phyloP scores from a whole-genome alignment of 1,140 invertebrate genomes.

The Heliconius melpomene region DNA sequence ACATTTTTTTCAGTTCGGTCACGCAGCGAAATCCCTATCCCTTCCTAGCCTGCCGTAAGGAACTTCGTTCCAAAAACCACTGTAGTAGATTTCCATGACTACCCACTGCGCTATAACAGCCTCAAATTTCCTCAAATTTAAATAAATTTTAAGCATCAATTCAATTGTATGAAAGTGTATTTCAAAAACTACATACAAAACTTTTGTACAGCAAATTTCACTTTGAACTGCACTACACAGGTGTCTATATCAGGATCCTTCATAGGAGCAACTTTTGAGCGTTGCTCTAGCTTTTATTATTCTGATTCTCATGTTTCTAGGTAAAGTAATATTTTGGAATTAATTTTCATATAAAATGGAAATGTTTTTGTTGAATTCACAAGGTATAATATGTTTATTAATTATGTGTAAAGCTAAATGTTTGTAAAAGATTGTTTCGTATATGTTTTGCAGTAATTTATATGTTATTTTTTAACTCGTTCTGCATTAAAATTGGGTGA shows the following conservation, averaged over 20 bases:
- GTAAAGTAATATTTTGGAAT: not conserved
- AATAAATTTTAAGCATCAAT: not conserved
- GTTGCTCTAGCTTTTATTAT: slow-evolving; percentile 1
- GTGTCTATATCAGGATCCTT: slow-evolving; percentile 9
- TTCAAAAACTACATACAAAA: slow-evolving; percentile 3
- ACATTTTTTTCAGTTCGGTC: too few species aligned
- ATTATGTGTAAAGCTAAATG: too few species aligned
- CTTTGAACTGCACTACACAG: slow-evolving; percentile 4
- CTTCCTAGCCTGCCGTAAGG: too few species aligned
- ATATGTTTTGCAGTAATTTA: too few species aligned
- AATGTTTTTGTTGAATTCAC: not conserved
- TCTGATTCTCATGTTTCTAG: slow-evolving; percentile 7
- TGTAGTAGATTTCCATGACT: too few species aligned
- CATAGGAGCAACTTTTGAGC: not conserved
- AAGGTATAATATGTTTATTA: not conserved
- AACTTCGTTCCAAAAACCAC: too few species aligned
- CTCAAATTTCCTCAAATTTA: not conserved
- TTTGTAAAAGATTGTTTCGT: too few species aligned
- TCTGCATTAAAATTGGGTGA: too few species aligned
- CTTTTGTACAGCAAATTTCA: not conserved
- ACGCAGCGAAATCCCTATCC: too few species aligned
- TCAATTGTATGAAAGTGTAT: not conserved
- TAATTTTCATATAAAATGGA: not conserved
- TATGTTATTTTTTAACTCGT: too few species aligned
- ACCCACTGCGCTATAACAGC: not conserved